These are phyloP conservation scores for Hermodice carunculata DNA, from an alignment of 2,888 invertebrate species.

Conservation along the genomic window DNA sequence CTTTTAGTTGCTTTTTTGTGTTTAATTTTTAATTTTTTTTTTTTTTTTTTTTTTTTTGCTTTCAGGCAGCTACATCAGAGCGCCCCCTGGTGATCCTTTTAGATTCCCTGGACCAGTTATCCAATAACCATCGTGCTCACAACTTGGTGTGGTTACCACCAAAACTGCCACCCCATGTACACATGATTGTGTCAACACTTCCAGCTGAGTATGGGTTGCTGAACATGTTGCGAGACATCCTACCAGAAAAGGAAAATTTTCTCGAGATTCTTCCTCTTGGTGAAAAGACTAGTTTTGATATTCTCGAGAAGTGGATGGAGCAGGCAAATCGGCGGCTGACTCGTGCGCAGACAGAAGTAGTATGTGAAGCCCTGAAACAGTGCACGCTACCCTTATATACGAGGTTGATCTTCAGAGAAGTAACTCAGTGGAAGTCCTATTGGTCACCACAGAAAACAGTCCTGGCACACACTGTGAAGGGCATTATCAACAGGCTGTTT, in stretches of 20 bases:
- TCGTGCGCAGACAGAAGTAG: conserved; percentile 38
- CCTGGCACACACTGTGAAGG: conserved; percentile 46
- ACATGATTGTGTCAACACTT: conserved; percentile 45
- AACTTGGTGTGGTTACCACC: conserved; percentile 48
- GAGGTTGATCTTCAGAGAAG: conserved; percentile 45
- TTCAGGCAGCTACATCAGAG: conserved; percentile 43
- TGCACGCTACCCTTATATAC: conserved; percentile 49
- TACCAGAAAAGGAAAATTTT: conserved; percentile 23
- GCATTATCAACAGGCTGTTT: conserved; percentile 48
- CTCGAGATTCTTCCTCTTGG: conserved; percentile 43
- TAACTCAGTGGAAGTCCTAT: conserved; percentile 46
- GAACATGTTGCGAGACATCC: conserved; percentile 41
- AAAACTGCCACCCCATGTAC: conserved; percentile 41
- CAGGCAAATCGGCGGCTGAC: conserved; percentile 39
- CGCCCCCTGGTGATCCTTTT: conserved; percentile 47
- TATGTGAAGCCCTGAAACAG: conserved; percentile 34
- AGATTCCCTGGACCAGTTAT: conserved; percentile 53
- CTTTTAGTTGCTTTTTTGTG: too few relatives aligned
- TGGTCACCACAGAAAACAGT: conserved; percentile 5
- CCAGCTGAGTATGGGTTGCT: conserved; percentile 45
- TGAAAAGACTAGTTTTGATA: conserved; percentile 45
- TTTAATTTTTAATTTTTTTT: too few relatives aligned
- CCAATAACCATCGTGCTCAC: conserved; percentile 41
- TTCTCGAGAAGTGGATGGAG: conserved; percentile 49
- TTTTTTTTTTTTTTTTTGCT: not conserved